Evolutionary conservation across 2,797 vertebrate species (phyloP), one percentile per base, ranked within the genome.

Genomic region (Bradypus variegatus): DNA sequence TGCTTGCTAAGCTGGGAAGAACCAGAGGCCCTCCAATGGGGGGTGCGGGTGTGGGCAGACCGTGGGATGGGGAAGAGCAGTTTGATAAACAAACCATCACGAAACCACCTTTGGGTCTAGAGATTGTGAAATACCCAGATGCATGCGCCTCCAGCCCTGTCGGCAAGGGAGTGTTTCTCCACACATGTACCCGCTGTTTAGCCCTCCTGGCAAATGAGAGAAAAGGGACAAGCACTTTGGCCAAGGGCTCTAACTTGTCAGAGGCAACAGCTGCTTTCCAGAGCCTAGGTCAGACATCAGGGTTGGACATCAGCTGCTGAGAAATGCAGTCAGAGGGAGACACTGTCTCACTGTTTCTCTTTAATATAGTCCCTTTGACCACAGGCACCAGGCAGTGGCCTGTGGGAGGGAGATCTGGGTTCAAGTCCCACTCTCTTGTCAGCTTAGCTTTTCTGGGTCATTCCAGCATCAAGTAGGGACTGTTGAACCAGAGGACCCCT

Each of bases 61-160:
- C 25, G 36, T 83, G 81, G 89, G 88, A 67, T 91, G 76, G 90
- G 55, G 89, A 91, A 6, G 19, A 78, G 79, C 93, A 89, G 86
- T 94, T 80, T 93, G 92, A 92, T 95, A 93, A 93, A 86, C 93
- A 95, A 23, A 95, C 90, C 79, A 72, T 80, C 70, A 13, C 5
- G 86, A 91, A 95, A 84, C 86, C 73, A 80, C 91, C 84, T 94
- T 90, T 67, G 67, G 72, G 45, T 95, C 67, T 84, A 38, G 88
- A 80, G 70, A 81, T 62, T 75, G 75, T 70, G 83, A 83, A 84
- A 91, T 72, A 73, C 53, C 73, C 75, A 9, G 80, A 60, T 86
- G 33, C 60, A 1, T 58, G 55, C 2, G 15, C 76, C 33, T 36
- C 36, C 86, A 38, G 76, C 70, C 60, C 38, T 10, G 1, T 60